Percentiles rank a stretch among this genome's conserved stretches.
Conservation (phyloP, 2,888 invertebrate genomes). For the Drosophila subquinaria region DNA sequence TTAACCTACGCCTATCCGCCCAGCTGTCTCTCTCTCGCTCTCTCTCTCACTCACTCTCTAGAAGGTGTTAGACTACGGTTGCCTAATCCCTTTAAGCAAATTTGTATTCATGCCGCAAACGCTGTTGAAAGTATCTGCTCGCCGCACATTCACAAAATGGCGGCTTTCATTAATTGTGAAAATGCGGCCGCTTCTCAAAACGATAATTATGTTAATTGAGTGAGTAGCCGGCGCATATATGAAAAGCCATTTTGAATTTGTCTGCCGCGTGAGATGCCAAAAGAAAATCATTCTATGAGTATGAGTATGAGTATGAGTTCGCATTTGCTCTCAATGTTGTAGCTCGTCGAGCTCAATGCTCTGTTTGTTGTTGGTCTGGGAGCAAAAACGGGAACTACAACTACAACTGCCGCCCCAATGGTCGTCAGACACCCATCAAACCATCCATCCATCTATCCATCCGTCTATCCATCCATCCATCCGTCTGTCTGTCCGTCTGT, state of each 20-base stretch:
- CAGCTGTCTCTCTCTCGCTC: conserved; percentile 12
- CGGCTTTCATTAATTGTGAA: conserved; percentile 75
- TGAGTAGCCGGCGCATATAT: conserved; percentile 20
- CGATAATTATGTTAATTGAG: conserved; percentile 77
- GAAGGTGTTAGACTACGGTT: conserved; percentile 48
- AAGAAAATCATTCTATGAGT: conserved; percentile 44
- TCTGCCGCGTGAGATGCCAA: conserved; percentile 36
- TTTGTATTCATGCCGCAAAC: conserved; percentile 22
- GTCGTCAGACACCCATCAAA: conserved; percentile 38
- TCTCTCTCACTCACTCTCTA: neutral
- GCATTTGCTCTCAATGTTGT: neutral
- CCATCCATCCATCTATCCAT: conserved; percentile 25
- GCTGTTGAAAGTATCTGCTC: conserved; percentile 6
- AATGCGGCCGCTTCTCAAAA: conserved; percentile 54
- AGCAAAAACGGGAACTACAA: neutral
- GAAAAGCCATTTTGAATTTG: conserved; percentile 72
- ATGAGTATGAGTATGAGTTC: neutral
- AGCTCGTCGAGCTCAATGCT: conserved; percentile 2
- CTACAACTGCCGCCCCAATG: conserved; percentile 34
- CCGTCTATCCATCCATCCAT: conserved; percentile 17
- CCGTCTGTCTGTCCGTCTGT: conserved; percentile 32
- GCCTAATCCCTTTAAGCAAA: conserved; percentile 58
- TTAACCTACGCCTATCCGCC: conserved; percentile 49
- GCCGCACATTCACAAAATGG: conserved; percentile 57
- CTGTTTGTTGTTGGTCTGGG: conserved; percentile 8